phyloP scores from a whole-genome alignment of 2,113 vertebrate genomes.

The Sterrhoptilus dennistouni region DNA sequence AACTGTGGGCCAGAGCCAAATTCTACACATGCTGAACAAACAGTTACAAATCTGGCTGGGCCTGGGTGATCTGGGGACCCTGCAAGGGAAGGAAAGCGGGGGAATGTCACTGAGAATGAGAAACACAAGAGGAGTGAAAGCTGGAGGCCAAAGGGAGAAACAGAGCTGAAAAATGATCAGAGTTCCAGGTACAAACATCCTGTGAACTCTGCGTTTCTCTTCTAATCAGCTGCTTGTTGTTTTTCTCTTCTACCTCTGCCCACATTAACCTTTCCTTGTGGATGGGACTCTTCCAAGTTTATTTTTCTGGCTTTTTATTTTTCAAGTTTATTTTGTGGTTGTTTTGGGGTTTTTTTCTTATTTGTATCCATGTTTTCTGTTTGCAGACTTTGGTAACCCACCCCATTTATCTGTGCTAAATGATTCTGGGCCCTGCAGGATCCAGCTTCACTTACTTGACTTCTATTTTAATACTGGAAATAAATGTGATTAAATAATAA shows the following conservation, averaged over 20 bases:
- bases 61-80: background rate
- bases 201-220: background rate
- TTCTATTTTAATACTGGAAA: background rate
- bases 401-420: background rate
- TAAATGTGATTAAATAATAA: background rate
- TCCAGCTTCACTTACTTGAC: background rate
- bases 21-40: rapidly evolving
- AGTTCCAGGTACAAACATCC: background rate
- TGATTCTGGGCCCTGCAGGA: background rate
- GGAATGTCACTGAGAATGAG: background rate
- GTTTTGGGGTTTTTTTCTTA: background rate
- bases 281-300: background rate
- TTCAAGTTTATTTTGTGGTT: background rate
- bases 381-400: background rate
- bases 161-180: background rate
- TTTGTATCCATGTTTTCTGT: background rate
- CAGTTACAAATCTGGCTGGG: background rate
- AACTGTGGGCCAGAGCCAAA: background rate
- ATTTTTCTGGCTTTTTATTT: background rate
- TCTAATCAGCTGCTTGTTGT: background rate
- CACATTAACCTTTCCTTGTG: background rate
- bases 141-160: background rate
- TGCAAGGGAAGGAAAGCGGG: background rate
- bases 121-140: background rate
- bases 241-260: background rate